These are phyloP conservation scores for Drosophila acutilabella DNA, from an alignment of 2,888 invertebrate genomes.

Conservation along the genomic window DNA sequence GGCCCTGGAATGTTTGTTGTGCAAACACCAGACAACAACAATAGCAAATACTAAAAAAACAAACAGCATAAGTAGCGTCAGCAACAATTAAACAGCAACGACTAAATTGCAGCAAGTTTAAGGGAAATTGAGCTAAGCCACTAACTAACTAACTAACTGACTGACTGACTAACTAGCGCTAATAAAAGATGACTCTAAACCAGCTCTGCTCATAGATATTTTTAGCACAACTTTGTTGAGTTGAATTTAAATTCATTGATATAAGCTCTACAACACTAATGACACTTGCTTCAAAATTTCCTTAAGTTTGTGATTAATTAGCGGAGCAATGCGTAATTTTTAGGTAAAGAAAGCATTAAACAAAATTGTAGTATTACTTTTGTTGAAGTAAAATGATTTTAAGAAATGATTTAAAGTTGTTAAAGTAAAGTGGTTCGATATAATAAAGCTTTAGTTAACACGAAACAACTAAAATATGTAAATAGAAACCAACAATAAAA, in stretches of 20 bases:
- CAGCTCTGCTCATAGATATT: too few species aligned
- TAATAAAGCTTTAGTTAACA: too few species aligned
- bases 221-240: too few species aligned
- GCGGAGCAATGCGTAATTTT: too few species aligned
- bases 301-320: neutral
- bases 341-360: too few species aligned
- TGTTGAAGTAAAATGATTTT: too few species aligned
- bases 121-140: neutral
- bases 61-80: slow-evolving; percentile 9
- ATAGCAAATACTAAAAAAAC: neutral
- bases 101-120: slow-evolving; percentile 21
- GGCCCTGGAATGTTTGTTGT: slow-evolving; percentile 43
- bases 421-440: too few species aligned
- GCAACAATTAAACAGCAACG: slow-evolving; percentile 9
- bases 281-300: neutral
- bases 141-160: too few species aligned
- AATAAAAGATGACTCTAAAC: slow-evolving; percentile 20
- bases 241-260: neutral
- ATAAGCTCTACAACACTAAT: neutral
- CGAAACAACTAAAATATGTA: too few species aligned
- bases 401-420: too few species aligned
- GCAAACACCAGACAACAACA: slow-evolving; percentile 36
- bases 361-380: too few species aligned
- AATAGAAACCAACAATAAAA: too few species aligned
- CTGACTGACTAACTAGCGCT: neutral